Base-by-base conservation (phyloP, 2,888 invertebrate genomes). In the Patella ulyssiponensis region DNA sequence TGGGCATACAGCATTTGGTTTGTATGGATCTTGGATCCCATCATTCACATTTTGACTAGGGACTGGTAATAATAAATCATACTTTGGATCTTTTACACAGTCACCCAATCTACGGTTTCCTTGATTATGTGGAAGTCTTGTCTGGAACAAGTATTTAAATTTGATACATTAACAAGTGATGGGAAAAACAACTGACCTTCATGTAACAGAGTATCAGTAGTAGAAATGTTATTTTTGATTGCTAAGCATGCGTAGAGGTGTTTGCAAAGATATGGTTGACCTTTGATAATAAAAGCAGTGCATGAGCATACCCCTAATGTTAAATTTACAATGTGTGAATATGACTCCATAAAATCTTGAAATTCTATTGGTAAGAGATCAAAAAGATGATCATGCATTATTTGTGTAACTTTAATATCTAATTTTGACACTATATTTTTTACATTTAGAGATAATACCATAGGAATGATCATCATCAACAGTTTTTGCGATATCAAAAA, bases 181-280 rank as follows among this genome's bases (percentile, higher is more conserved):
- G 33, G 33, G 33, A 33, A 33, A 33, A 33, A 33, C 33, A 33
- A 33, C 33, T 33, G 33, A 33, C 58, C 58, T n/a, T 58, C 20
- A n/a, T 58, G 58, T 20, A 58, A n/a, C 20, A 58, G 20, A 9
- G 20, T n/a, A 14, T 58, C 58, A 17, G 17, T 27, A 56, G 54
- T 33, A 12, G 74, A 20, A 15, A 56, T 23, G 56, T 27, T 23
- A 15, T 56, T 17, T 12, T 27, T 33, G n/a, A 23, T 70, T 56
- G 54, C 56, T 14, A 53, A n/a, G 7, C 23, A 20, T 17, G 76
- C 76, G 52, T 72, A 76, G 2, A 73, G 51, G 44, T 73, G 76
- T 56, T 73, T 76, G 56, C 76, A 76, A 23, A 76, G 54, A 33
- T 76, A 76, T 23, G 76, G 76, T 17, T 76, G 73, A 15, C 76